These are phyloP conservation scores for Myripristis jacobus DNA, from an alignment of 2,797 vertebrate genomes.

Conservation along the genomic window DNA sequence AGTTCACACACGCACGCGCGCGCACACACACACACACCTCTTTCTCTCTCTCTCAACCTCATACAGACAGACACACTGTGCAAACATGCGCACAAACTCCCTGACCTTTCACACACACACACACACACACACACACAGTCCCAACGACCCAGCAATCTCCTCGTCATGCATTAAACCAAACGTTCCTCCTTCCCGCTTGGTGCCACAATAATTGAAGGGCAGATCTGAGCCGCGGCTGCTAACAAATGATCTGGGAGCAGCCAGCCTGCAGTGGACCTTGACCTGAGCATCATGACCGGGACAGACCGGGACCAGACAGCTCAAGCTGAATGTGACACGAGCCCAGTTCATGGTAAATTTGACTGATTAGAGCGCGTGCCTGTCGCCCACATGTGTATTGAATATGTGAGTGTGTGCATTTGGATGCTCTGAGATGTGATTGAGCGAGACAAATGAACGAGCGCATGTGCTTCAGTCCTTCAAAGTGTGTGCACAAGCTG, in stretches of 20 bases:
- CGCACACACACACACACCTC: conserved; percentile 9
- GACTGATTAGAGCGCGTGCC: conserved; percentile 10
- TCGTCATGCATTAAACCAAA: conserved; percentile 56
- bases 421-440: background rate
- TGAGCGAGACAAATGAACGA: background rate
- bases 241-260: conserved; percentile 67
- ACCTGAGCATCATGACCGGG: conserved; percentile 65
- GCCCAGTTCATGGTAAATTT: conserved; percentile 11
- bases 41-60: background rate
- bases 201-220: conserved; percentile 80
- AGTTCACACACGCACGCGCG: conserved; percentile 32
- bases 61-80: conserved; percentile 13
- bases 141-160: conserved; percentile 58
- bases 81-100: conserved; percentile 25
- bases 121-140: conserved; percentile 3
- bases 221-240: conserved; percentile 62
- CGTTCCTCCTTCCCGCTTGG: conserved; percentile 47
- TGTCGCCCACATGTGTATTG: background rate
- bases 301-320: conserved; percentile 61
- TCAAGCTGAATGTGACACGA: conserved; percentile 21
- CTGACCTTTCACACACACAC: background rate
- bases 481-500: too few relatives aligned
- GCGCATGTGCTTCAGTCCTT: background rate
- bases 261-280: conserved; percentile 60
- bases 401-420: background rate